Evolutionary conservation across 2,797 vertebrate species (phyloP), one percentile per base, ranked within the genome.

Genomic region (Clamator glandarius): DNA sequence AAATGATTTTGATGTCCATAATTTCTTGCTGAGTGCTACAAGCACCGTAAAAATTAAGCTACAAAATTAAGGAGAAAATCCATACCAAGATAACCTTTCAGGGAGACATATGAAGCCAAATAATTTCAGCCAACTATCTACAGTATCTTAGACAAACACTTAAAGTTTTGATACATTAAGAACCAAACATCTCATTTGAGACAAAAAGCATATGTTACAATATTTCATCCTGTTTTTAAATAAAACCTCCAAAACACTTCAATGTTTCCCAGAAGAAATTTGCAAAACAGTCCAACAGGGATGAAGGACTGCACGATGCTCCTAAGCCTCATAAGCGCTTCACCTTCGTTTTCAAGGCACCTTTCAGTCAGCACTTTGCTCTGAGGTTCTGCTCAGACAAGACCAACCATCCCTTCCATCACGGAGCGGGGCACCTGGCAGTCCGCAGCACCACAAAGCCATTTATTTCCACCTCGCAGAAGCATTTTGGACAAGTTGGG

Each of bases 401-500:
- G 15, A 12, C 17, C 15, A 25, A 1, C 0, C 57, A 3, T 4
- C 55, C 61, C 28, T 6, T 4, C 68, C 24, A 2, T 1, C 4
- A 23, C 23, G 41, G 14, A 1, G 12, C 48, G 1, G 18, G 2
- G 36, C 58, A 36, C 33, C 36, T 44, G 6, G 41, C 11, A 9
- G 2, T 5, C 72, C 8, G 41, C 54, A 10, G 5, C n/a, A 4
- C 29, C 8, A 1, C 29, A 55, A 55, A 55, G 28, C 29, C 29
- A 31, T 5, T n/a, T 20, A 55, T 20, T 55, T 12, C 54, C 61
- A 5, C 6, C 1, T 1, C 5, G 3, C 19, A 14, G n/a, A 10
- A 63, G 10, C 39, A 0, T 2, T 9, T 23, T 0, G 0, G 20
- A 20, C 19, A 7, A 20, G 8, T 1, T 1, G 7, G 28, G 35